A percentile compares a stretch with the other conserved stretches of the same genome.
Evolutionary conservation across 1,140 invertebrate genomes (phyloP).

Genomic region (Pachypsylla venusta): DNA sequence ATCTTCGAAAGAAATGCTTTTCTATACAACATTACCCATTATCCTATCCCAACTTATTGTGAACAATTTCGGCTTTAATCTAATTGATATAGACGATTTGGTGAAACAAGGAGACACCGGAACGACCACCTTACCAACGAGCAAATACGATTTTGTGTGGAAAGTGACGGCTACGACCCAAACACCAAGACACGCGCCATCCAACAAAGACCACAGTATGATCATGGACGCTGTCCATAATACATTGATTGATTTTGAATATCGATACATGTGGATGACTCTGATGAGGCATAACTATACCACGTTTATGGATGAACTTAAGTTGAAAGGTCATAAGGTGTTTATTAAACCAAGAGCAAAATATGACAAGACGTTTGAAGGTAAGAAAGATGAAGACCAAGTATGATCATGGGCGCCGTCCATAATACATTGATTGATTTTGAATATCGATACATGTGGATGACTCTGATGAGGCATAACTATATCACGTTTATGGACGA

Average conservation of each 20-base stretch:
- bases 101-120: neutral
- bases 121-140: neutral
- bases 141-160: neutral
- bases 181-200: neutral
- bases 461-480: slow-evolving; percentile 1
- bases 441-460: neutral
- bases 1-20: no score
- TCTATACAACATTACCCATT: no score
- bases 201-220: neutral
- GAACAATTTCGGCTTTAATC: no score
- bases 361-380: neutral
- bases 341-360: slow-evolving; percentile 1
- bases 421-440: neutral
- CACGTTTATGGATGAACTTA: neutral
- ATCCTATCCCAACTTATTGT: no score
- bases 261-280: neutral
- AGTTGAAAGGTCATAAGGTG: neutral
- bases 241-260: neutral
- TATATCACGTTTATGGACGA: neutral
- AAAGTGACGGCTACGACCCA: neutral
- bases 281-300: slow-evolving; percentile 1
- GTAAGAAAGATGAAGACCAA: no score
- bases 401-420: neutral
- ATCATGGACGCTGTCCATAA: neutral
- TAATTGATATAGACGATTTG: neutral